A percentile compares a stretch with the other conserved stretches of the same genome.
Evolutionary conservation across 2,888 invertebrate genomes (phyloP).

Genomic region (Phoenoteleia sp.): DNA sequence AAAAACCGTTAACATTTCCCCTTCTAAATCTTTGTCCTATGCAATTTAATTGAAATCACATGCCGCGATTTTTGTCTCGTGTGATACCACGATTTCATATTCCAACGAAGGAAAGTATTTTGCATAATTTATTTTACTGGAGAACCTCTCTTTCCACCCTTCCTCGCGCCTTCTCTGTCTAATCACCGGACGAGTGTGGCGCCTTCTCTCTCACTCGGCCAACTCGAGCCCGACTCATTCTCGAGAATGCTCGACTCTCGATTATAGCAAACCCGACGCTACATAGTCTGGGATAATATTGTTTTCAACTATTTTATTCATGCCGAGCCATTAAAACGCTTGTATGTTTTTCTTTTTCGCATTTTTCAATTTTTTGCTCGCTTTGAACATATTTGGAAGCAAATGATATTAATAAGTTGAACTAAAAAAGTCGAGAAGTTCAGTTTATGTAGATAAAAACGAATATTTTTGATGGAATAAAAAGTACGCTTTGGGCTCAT

Average conservation of each 20-base stretch:
- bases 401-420: not conserved
- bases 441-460: too few species aligned
- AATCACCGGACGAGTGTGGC: not conserved
- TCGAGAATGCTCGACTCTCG: conserved; percentile 69
- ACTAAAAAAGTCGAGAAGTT: not conserved
- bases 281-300: conserved; percentile 68
- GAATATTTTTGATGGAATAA: too few species aligned
- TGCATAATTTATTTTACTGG: conserved; percentile 84
- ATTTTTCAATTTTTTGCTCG: too few species aligned
- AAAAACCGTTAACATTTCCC: too few species aligned
- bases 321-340: conserved; percentile 55
- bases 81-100: conserved; percentile 82
- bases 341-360: conserved; percentile 40
- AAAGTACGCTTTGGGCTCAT: too few species aligned
- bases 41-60: conserved; percentile 51
- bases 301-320: conserved; percentile 71
- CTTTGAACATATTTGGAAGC: too few species aligned
- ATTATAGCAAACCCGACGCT: conserved; percentile 67
- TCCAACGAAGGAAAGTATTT: conserved; percentile 83
- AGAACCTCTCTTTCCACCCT: conserved; percentile 76
- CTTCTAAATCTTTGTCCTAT: too few species aligned
- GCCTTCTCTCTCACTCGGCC: conserved; percentile 43
- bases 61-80: conserved; percentile 72
- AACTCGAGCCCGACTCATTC: conserved; percentile 51
- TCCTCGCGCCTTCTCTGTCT: conserved; percentile 48